Percentiles rank a stretch among this genome's conserved stretches.
These are phyloP conservation scores for Odontamblyopus lacepedii DNA, from an alignment of 2,797 vertebrate species.

Conservation along the genomic window DNA sequence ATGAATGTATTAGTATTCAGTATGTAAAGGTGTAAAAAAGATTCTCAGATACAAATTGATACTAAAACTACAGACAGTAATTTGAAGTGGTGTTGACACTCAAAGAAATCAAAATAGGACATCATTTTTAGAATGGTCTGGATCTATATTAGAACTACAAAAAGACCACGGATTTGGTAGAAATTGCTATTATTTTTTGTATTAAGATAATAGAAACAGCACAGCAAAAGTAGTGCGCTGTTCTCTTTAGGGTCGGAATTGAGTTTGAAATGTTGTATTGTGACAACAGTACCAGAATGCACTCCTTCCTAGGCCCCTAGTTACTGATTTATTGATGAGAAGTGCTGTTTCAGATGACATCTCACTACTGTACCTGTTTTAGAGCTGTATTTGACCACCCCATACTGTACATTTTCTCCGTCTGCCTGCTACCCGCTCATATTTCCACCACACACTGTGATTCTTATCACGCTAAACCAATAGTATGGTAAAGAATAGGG, in stretches of 20 bases:
- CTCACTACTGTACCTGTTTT: slow-evolving; percentile 41
- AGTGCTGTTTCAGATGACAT: slow-evolving; percentile 34
- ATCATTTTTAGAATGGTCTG: too few species aligned
- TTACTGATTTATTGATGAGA: background rate
- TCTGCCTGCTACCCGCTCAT: slow-evolving; percentile 26
- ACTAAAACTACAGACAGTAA: too few species aligned
- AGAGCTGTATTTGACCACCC: slow-evolving; percentile 31
- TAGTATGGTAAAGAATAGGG: slow-evolving; percentile 38
- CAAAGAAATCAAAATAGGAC: too few species aligned
- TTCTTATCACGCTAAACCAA: slow-evolving; percentile 59
- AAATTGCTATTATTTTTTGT: too few species aligned
- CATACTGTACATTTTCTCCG: slow-evolving; percentile 31
- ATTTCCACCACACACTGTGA: slow-evolving; percentile 35
- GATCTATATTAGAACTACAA: too few species aligned
- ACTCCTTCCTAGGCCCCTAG: background rate
- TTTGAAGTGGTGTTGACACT: too few species aligned
- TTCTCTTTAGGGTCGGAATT: too few species aligned
- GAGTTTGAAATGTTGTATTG: background rate
- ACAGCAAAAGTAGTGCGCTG: background rate
- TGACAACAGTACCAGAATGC: background rate
- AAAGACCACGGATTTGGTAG: too few species aligned
- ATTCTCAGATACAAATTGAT: too few species aligned
- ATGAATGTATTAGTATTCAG: too few species aligned
- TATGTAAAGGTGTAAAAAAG: too few species aligned
- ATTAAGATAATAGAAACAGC: slow-evolving; percentile 1